Evolutionary conservation across 2,797 vertebrate genomes (phyloP), one percentile per base, ranked within the genome.

Genomic region (Takifugu rubripes): DNA sequence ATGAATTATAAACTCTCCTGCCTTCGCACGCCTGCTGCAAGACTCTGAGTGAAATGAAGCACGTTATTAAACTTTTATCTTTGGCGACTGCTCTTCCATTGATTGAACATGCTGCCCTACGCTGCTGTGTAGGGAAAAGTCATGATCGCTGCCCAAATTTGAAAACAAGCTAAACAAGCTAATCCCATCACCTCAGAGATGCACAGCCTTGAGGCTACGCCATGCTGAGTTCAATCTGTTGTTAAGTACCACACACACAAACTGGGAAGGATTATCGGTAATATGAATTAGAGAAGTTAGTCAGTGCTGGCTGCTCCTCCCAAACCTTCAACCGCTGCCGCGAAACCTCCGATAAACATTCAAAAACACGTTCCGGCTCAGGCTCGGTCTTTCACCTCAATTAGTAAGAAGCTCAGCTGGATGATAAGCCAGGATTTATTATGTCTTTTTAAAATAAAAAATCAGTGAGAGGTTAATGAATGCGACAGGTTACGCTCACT

Each of bases 211-310:
- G 10, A 6, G 17, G 14, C 54, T 52, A 49, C 11, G 33, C 2
- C 33, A 33, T 9, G 33, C 33, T 33, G 33, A 61, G 68, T 84
- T 74, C 75, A 79, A 79, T 71, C 70, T 59, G 67, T 60, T 69
- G 73, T 84, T 76, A 82, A 74, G 64, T 17, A 43, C 55, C 68
- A 33, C 66, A 78, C 59, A 56, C 81, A 79, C 80, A 83, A 85
- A 87, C 78, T 77, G 54, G 66, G 66, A 77, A 76, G 61, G 77
- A 74, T 78, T 80, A 61, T 52, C 57, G 52, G 69, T 58, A 80
- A 84, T 83, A 76, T 74, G 62, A 81, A 71, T 74, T 78, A 54
- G 57, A 75, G 17, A 81, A 78, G 74, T 73, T 72, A 46, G 77
- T 72, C 61, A 70, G 55, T 27, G 2, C 62, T 52, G 60, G 26